Base-by-base conservation (phyloP, 2,888 invertebrate species). In the Dysmachus trigonus region DNA sequence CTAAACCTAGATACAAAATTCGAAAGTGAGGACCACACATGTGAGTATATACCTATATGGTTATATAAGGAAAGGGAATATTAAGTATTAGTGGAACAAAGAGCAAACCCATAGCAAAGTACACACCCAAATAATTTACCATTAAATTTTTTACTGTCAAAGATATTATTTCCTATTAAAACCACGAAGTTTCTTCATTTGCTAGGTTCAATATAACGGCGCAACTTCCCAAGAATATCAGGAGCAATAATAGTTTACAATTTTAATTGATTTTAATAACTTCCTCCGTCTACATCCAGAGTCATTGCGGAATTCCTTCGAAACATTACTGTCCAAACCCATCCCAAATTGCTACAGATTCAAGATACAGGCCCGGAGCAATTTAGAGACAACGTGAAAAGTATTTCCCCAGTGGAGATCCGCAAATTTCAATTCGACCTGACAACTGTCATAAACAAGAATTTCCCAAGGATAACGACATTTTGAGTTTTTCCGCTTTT, bases 371-470 rank as follows among this genome's bases (percentile, higher is more conserved):
- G 62, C 22, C 27, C 62, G 3, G 62, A 62, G 62, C 27, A 62
- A 62, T 62, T 62, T 62, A 22, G 27, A 62, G 62, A 62, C 62
- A 62, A 62, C 62, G 62, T 62, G 13, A 62, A 62, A 62, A 62
- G 62, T 22, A 62, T 27, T 62, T 62, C 62, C 22, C 22, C 62
- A 62, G 62, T 2, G 22, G 62, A 62, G 27, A 62, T 62, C 62
- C 22, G 62, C 22, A 88, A 88, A 88, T 89, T 89, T 89, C 88
- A 88, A 88, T 89, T 89, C 88, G 87, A 88, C 87, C 87, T 88
- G 89, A 89, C 89, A 89, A 89, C 88, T 89, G 89, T 89, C 89
- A 89, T 89, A 89, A 89, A 89, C 89, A 89, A 83, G 83, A 72
- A 83, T 83, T 53, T 76, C 30, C 47, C 31, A 27, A 62, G 81